phyloP scores from a whole-genome alignment of 2,797 vertebrate species.

The Graptemys geographica region DNA sequence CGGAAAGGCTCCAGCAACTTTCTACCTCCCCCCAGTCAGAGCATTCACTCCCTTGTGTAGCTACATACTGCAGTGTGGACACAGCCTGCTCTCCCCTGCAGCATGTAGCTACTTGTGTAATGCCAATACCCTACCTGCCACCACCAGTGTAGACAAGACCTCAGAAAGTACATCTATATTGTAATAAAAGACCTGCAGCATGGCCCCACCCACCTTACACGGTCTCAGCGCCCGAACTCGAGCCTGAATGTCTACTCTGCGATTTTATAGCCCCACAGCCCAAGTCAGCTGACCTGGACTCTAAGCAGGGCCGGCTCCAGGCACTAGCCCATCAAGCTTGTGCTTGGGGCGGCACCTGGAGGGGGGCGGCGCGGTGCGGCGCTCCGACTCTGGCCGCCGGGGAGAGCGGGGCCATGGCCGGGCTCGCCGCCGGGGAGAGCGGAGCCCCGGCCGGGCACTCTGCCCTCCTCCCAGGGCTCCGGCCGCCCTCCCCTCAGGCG shows the following conservation, averaged over 20 bases:
- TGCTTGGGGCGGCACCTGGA: too few relatives aligned
- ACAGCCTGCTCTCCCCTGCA: not conserved
- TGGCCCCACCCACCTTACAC: too few relatives aligned
- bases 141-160: too few relatives aligned
- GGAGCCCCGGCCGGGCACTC: too few relatives aligned
- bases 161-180: not conserved
- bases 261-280: not conserved
- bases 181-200: not conserved
- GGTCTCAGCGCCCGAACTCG: not conserved
- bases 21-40: not conserved
- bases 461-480: too few relatives aligned
- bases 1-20: not conserved
- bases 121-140: not conserved
- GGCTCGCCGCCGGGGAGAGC: too few relatives aligned
- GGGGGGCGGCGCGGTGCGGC: too few relatives aligned
- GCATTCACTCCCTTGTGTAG: not conserved
- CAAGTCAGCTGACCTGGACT: not conserved
- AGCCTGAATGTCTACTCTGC: not conserved
- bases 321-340: too few relatives aligned
- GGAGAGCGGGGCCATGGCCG: too few relatives aligned
- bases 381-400: too few relatives aligned
- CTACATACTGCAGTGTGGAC: not conserved
- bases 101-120: not conserved
- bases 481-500: too few relatives aligned
- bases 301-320: not conserved